A percentile compares a stretch with the other conserved stretches of the same genome.
These are phyloP conservation scores for Pristis pectinata DNA, from an alignment of 2,797 vertebrate species.

Conservation along the genomic window DNA sequence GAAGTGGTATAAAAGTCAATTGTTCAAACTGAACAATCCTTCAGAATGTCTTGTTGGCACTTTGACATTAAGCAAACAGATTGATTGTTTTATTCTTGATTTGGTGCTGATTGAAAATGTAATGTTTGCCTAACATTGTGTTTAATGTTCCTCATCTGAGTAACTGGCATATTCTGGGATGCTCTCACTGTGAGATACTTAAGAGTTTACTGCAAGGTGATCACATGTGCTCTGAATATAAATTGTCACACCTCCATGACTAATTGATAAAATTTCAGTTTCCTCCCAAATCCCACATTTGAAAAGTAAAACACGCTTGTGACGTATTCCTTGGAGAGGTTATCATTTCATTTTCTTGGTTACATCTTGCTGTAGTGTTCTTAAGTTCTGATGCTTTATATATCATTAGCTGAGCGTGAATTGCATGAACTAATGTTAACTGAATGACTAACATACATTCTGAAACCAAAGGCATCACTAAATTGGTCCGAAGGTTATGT, in stretches of 20 bases:
- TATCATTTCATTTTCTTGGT: background rate
- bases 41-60: background rate
- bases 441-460: background rate
- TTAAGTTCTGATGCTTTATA: background rate
- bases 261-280: background rate
- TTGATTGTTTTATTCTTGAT: background rate
- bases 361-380: background rate
- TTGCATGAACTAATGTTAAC: background rate
- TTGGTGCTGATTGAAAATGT: background rate
- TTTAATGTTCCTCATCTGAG: background rate
- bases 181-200: background rate
- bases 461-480: background rate
- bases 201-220: background rate
- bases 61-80: background rate
- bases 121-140: background rate
- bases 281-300: background rate
- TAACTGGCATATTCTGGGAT: background rate
- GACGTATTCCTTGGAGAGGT: background rate
- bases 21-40: background rate
- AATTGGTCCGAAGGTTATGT: background rate
- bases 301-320: background rate
- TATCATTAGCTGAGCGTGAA: background rate
- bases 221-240: background rate
- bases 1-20: background rate
- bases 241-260: background rate